Evolutionary conservation across 2,888 invertebrate species (phyloP), one percentile per base, ranked within the genome.

Genomic region (Thelaira solivaga): DNA sequence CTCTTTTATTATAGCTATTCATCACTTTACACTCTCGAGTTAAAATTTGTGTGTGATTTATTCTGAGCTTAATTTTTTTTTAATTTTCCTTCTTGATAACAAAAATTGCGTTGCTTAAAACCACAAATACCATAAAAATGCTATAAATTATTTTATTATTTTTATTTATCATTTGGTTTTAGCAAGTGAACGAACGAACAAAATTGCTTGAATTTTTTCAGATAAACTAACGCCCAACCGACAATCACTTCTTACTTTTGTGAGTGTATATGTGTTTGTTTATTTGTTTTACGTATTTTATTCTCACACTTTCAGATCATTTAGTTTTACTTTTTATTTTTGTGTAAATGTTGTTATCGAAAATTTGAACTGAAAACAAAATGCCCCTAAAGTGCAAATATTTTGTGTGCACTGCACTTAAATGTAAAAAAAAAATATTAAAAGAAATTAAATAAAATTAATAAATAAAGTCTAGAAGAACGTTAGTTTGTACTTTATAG

Each of bases 321-420:
- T 26, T 45, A 62, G 36, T 71, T 75, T 75, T 75, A 67, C 71
- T 68, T 79, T 77, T 75, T 69, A 65, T 67, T 68, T 79, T 26
- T 57, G n/a, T n/a, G 71, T 26, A 72, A 62, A 79, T 57, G 26
- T 67, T 71, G 71, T 75, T 74, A 75, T 79, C 79, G 45, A 65
- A 61, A 71, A 51, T 53, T 57, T 43, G 18, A 62, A 76, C 59
- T 59, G 49, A 65, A 51, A 53, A 73, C 34, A 72, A 77, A 61
- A 61, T 72, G 47, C 51, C 55, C 49, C 61, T 43, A 74, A 75
- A 73, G 74, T 65, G 74, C 55, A 75, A 79, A 79, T 79, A 79
- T 75, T 79, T 71, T 71, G 16, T 72, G 29, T 62, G 41, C 65
- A 59, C 11, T 49, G 49, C 59, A 59, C 59, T 69, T 51, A 51